phyloP scores from a whole-genome alignment of 2,888 invertebrate genomes.

The Nomada fabriciana region DNA sequence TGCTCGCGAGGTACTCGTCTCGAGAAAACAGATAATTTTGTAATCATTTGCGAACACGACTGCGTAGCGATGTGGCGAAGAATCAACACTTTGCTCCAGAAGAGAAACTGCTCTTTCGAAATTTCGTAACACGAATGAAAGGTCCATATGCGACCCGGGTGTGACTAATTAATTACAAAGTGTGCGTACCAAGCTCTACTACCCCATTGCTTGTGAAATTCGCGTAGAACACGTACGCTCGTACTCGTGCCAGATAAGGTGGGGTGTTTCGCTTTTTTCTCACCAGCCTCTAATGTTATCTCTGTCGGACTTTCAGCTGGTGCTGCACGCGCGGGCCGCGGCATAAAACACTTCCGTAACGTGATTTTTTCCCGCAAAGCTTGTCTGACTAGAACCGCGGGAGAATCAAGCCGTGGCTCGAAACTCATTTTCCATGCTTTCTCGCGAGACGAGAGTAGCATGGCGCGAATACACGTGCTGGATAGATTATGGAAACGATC shows the following conservation, averaged over 20 bases:
- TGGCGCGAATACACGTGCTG: not conserved
- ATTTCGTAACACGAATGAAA: slow-evolving; percentile 14
- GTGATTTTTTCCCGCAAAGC: slow-evolving; percentile 35
- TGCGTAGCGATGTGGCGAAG: not conserved
- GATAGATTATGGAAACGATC: not conserved
- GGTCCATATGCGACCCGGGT: not conserved
- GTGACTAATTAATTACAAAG: slow-evolving; percentile 38
- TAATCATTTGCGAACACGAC: no score
- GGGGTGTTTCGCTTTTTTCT: slow-evolving; percentile 20
- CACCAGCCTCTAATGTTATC: slow-evolving; percentile 7
- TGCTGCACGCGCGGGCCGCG: not conserved
- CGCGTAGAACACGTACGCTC: slow-evolving; percentile 17
- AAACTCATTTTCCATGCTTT: slow-evolving; percentile 33
- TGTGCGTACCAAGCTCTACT: not conserved
- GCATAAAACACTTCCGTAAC: slow-evolving; percentile 24
- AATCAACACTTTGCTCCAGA: not conserved
- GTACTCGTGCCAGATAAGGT: slow-evolving; percentile 47
- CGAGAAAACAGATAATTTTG: no score
- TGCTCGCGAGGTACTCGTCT: no score
- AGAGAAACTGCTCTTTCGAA: slow-evolving; percentile 8
- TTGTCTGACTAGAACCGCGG: slow-evolving; percentile 23
- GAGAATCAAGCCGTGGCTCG: slow-evolving; percentile 17
- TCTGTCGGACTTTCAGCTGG: slow-evolving; percentile 1
- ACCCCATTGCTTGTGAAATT: slow-evolving; percentile 6
- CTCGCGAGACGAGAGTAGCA: not conserved